Conservation (phyloP, 1,140 invertebrate species). For the Hirudo medicinalis region DNA sequence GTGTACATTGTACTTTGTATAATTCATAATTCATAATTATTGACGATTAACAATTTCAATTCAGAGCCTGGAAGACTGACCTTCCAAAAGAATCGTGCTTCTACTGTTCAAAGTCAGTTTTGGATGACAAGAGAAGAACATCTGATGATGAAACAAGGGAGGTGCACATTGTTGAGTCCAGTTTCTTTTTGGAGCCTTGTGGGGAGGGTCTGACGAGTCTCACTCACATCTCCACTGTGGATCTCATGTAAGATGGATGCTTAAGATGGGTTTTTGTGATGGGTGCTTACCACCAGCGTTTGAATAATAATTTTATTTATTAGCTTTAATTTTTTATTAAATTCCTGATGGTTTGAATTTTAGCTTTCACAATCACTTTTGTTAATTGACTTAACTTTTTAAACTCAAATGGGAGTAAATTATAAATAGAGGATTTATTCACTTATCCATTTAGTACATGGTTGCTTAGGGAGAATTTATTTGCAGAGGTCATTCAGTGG, state of each 20-base stretch:
- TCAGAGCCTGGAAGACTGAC: constrained; percentile 1
- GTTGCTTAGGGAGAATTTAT: background rate
- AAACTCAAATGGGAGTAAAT: background rate
- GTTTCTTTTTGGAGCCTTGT: constrained; percentile 1
- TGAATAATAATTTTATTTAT: background rate
- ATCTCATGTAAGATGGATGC: background rate
- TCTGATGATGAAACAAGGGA: background rate
- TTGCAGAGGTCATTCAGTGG: background rate
- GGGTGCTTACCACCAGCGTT: background rate
- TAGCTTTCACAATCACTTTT: background rate
- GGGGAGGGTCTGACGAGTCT: background rate
- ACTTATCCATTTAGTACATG: too few relatives aligned
- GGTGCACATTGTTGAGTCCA: background rate
- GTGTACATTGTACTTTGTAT: too few relatives aligned
- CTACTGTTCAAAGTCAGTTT: background rate
- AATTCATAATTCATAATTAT: too few relatives aligned
- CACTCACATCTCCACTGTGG: constrained; percentile 5
- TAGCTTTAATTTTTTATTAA: background rate
- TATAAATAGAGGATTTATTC: too few relatives aligned
- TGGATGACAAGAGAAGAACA: background rate
- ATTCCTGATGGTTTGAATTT: background rate
- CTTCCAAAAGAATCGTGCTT: background rate
- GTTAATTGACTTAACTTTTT: background rate
- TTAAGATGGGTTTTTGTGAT: background rate
- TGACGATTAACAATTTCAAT: background rate